Percentiles rank a stretch among this genome's conserved stretches.
Evolutionary conservation across 2,888 invertebrate species (phyloP).

Genomic region (Coenonympha arcania): DNA sequence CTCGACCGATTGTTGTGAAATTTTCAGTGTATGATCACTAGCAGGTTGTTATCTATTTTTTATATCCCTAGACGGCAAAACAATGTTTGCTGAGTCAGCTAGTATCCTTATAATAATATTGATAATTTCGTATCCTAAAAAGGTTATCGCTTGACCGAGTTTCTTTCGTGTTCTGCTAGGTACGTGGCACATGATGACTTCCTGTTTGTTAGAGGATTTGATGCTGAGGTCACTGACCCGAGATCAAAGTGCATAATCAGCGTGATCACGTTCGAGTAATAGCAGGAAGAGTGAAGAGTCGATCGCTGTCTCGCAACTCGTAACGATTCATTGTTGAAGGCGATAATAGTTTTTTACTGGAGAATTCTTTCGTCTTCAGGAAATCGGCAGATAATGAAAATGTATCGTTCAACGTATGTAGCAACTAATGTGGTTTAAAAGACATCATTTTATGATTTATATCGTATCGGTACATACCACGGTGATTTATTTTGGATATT

Average conservation of each 20-base stretch:
- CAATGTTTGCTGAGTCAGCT: no score
- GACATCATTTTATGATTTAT: no score
- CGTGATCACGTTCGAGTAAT: slow-evolving; percentile 15
- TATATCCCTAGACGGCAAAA: no score
- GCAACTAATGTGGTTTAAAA: no score
- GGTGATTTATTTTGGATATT: no score
- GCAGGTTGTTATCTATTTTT: no score
- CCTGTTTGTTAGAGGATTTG: slow-evolving; percentile 19
- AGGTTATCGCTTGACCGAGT: slow-evolving; percentile 24
- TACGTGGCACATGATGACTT: slow-evolving; percentile 15
- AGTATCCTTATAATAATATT: not conserved
- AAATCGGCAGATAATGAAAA: not conserved
- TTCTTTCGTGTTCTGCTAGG: slow-evolving; percentile 16
- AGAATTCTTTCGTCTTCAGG: not conserved
- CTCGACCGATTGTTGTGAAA: no score
- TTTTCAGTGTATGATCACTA: no score
- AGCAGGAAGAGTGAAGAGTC: slow-evolving; percentile 17
- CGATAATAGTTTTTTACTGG: not conserved
- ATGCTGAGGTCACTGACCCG: slow-evolving; percentile 13
- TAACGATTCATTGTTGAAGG: slow-evolving; percentile 19
- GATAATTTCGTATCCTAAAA: not conserved
- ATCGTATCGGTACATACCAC: no score
- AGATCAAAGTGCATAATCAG: slow-evolving; percentile 19
- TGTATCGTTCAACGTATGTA: no score
- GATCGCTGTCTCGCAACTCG: slow-evolving; percentile 16